Conservation (phyloP, 2,113 vertebrate genomes). For the Okapia johnstoni region DNA sequence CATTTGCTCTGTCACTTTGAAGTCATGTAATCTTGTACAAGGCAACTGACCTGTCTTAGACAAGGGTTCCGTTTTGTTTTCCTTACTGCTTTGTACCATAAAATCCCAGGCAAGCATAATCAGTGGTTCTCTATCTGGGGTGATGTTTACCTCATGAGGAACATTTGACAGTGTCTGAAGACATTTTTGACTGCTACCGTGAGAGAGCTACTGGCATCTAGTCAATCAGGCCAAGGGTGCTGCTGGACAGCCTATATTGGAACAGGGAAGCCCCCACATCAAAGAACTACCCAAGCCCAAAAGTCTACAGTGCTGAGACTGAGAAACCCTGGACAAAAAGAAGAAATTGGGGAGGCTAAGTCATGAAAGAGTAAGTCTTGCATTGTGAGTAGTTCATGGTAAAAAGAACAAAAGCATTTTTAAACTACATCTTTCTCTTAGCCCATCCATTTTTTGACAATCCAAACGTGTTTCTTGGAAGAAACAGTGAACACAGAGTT, state of each 20-base stretch:
- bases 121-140: neutral
- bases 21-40: neutral
- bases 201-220: neutral
- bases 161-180: neutral
- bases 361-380: neutral
- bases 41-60: neutral
- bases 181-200: neutral
- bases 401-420: neutral
- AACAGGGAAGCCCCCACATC: neutral
- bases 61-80: neutral
- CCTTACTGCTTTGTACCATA: neutral
- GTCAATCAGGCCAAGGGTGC: neutral
- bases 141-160: neutral
- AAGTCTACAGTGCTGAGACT: neutral
- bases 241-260: neutral
- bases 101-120: neutral
- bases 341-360: neutral
- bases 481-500: neutral
- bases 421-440: neutral
- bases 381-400: neutral
- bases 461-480: neutral
- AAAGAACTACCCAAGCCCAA: neutral
- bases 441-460: neutral
- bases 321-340: neutral
- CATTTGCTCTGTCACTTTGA: neutral